phyloP scores from a whole-genome alignment of 2,797 vertebrate species.

The Gymnodraco acuticeps region DNA sequence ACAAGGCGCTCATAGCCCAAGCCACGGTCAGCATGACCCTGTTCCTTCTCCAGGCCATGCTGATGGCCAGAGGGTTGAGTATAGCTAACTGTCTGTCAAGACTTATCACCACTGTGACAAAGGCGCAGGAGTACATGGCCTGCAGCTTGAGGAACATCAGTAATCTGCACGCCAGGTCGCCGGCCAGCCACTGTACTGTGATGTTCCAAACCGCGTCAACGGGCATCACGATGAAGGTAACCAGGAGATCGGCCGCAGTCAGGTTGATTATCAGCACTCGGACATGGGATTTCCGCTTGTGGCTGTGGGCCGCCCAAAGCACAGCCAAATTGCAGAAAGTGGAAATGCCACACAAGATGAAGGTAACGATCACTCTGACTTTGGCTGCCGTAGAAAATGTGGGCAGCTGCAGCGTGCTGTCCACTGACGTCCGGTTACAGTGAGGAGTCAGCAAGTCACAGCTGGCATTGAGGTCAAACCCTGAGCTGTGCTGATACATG shows the following conservation, averaged over 20 bases:
- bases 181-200: constrained; percentile 89
- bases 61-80: constrained; percentile 83
- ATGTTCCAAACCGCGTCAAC: constrained; percentile 89
- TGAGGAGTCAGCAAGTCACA: constrained; percentile 44
- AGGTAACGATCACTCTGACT: constrained; percentile 85
- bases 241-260: constrained; percentile 86
- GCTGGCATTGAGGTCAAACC: constrained; percentile 58
- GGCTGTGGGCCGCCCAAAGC: constrained; percentile 78
- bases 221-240: constrained; percentile 90
- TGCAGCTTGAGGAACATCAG: constrained; percentile 91
- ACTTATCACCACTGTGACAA: constrained; percentile 90
- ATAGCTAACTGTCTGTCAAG: constrained; percentile 89
- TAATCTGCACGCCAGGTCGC: constrained; percentile 84
- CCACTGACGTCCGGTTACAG: constrained; percentile 60
- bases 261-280: constrained; percentile 86
- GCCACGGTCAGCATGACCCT: constrained; percentile 83
- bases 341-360: constrained; percentile 84
- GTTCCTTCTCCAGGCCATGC: constrained; percentile 82
- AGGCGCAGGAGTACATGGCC: constrained; percentile 90
- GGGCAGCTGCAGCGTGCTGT: constrained; percentile 68
- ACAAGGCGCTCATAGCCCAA: constrained; percentile 85
- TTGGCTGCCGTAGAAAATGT: constrained; percentile 87
- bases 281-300: constrained; percentile 81
- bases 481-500: constrained; percentile 51
- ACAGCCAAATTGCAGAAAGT: constrained; percentile 85